phyloP scores from a whole-genome alignment of 2,888 invertebrate species.

The Sesia apiformis region DNA sequence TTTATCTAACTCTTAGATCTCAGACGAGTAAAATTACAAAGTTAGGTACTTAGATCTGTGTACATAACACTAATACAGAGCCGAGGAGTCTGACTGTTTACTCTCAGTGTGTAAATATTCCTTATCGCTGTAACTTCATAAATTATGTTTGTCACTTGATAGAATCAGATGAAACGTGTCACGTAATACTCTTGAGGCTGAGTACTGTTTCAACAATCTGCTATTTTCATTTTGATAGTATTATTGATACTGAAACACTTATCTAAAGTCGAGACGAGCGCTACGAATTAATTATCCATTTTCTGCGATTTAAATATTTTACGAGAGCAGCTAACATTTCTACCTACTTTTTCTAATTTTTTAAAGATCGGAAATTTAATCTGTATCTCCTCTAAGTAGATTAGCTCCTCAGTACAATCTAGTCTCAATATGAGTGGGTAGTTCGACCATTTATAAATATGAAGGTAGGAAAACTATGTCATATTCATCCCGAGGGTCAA shows the following conservation, averaged over 20 bases:
- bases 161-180: constrained; percentile 33
- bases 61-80: constrained; percentile 64
- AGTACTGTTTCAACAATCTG: constrained; percentile 10
- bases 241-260: constrained; percentile 8
- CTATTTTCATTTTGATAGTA: constrained; percentile 13
- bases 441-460: too few species aligned
- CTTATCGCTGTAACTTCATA: constrained; percentile 72
- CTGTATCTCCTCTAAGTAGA: too few species aligned
- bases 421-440: too few species aligned
- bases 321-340: neutral
- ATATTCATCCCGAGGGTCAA: constrained; percentile 20
- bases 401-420: too few species aligned
- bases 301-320: neutral
- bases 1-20: constrained; percentile 59
- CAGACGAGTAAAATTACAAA: constrained; percentile 62
- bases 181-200: constrained; percentile 7
- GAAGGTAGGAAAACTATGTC: too few species aligned
- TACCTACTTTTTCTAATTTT: constrained; percentile 5
- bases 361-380: neutral
- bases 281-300: neutral
- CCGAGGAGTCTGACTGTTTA: constrained; percentile 58
- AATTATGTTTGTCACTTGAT: constrained; percentile 71
- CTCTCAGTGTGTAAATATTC: constrained; percentile 64
- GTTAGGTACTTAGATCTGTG: constrained; percentile 55
- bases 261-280: neutral